phyloP scores from a whole-genome alignment of 1,140 invertebrate genomes.

The Heliconius congener region DNA sequence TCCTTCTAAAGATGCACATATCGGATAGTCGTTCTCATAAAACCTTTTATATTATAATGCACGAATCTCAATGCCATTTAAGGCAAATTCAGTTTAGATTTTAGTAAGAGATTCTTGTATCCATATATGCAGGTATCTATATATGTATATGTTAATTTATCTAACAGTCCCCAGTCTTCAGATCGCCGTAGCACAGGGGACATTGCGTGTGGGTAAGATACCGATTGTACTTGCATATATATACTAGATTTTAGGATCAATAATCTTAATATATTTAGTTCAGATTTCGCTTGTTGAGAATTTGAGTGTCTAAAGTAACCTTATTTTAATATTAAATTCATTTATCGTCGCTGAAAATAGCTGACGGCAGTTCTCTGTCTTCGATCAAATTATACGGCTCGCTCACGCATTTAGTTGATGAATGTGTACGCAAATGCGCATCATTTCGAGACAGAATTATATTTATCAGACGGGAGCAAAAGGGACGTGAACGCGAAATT shows the following conservation, averaged over 20 bases:
- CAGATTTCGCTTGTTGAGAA: slow-evolving; percentile 19
- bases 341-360: slow-evolving; percentile 54
- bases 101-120: slow-evolving; percentile 13
- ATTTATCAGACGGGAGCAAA: slow-evolving; percentile 50
- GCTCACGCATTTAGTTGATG: slow-evolving; percentile 58
- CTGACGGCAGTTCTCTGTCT: slow-evolving; percentile 62
- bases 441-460: slow-evolving; percentile 50
- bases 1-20: slow-evolving; percentile 42
- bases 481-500: slow-evolving; percentile 57
- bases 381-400: slow-evolving; percentile 70
- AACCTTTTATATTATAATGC: slow-evolving; percentile 35
- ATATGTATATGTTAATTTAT: too few species aligned
- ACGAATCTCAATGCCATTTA: slow-evolving; percentile 26
- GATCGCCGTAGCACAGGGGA: too few species aligned
- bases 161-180: too few species aligned
- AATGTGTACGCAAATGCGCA: slow-evolving; percentile 56
- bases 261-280: slow-evolving; percentile 34
- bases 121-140: too few species aligned
- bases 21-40: slow-evolving; percentile 36
- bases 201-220: too few species aligned
- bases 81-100: slow-evolving; percentile 37
- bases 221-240: too few species aligned
- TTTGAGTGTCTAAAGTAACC: slow-evolving; percentile 27
- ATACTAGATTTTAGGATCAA: slow-evolving; percentile 11
- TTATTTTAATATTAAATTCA: slow-evolving; percentile 63